Percentiles rank a stretch among this genome's conserved stretches.
These are phyloP conservation scores for Hofmannophila pseudospretella DNA, from an alignment of 2,888 invertebrate species.

Conservation along the genomic window DNA sequence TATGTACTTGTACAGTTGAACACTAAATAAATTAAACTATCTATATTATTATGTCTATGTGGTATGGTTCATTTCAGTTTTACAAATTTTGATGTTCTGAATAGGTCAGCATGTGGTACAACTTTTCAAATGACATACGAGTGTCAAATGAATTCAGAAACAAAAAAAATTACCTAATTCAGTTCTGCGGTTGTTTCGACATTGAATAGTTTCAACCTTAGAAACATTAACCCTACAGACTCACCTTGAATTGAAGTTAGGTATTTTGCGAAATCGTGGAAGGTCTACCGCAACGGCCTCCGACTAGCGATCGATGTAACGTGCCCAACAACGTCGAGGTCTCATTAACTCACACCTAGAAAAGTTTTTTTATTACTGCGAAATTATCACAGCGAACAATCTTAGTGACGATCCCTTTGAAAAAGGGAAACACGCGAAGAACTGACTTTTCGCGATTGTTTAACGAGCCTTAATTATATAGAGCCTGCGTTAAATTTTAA, in stretches of 20 bases:
- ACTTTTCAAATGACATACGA: no score
- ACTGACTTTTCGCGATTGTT: conserved; percentile 1
- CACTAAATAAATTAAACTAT: no score
- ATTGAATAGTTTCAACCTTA: conserved; percentile 38
- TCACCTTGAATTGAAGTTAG: conserved; percentile 58
- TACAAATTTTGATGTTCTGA: no score
- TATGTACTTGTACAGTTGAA: no score
- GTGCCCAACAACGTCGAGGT: conserved; percentile 18
- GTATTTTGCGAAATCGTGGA: conserved; percentile 49
- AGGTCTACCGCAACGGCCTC: conserved; percentile 52
- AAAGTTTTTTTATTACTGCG: conserved; percentile 24
- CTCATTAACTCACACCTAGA: conserved; percentile 40
- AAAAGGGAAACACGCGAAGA: conserved; percentile 12
- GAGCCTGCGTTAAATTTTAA: no score
- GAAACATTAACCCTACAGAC: conserved; percentile 32
- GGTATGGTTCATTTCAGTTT: no score
- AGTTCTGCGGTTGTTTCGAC: conserved; percentile 60
- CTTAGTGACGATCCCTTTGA: conserved; percentile 10
- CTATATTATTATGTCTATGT: no score
- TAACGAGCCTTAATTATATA: no score
- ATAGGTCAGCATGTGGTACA: no score
- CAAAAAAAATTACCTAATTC: no score
- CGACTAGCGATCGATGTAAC: conserved; percentile 46
- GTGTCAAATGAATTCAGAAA: no score
- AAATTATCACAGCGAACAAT: conserved; percentile 23